Percentiles rank a stretch among this genome's conserved stretches.
phyloP scores from a whole-genome alignment of 2,888 invertebrate species.

The Oligia fasciuncula region DNA sequence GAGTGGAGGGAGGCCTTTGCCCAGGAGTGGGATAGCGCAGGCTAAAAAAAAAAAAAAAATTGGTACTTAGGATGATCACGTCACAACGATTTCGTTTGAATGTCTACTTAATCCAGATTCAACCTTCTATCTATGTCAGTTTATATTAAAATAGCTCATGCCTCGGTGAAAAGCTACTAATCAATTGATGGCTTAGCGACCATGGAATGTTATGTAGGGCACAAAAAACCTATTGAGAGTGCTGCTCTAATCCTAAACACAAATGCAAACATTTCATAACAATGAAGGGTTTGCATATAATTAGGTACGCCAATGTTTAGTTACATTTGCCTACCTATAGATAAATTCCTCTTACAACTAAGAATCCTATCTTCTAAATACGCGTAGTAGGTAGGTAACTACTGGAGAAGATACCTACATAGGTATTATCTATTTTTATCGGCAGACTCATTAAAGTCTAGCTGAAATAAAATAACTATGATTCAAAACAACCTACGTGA shows the following conservation, averaged over 20 bases:
- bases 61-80: neutral
- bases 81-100: neutral
- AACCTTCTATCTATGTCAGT: neutral
- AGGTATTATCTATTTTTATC: conserved; percentile 14
- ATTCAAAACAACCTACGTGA: conserved; percentile 62
- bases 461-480: conserved; percentile 51
- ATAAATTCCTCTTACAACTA: neutral
- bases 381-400: neutral
- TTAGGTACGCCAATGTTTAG: neutral
- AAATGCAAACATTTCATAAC: neutral
- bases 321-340: neutral
- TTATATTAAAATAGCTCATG: neutral
- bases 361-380: neutral
- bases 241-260: neutral
- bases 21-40: too few relatives aligned
- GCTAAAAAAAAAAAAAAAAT: too few relatives aligned
- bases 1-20: too few relatives aligned
- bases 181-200: neutral
- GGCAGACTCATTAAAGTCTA: conserved; percentile 22
- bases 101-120: neutral
- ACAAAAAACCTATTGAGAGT: neutral
- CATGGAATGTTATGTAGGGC: neutral
- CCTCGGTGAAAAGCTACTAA: neutral
- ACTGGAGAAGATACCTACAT: neutral
- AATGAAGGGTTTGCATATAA: neutral